Evolutionary conservation across 1,140 invertebrate genomes (phyloP), one percentile per base, ranked within the genome.

Genomic region (Brachystomella parvula): DNA sequence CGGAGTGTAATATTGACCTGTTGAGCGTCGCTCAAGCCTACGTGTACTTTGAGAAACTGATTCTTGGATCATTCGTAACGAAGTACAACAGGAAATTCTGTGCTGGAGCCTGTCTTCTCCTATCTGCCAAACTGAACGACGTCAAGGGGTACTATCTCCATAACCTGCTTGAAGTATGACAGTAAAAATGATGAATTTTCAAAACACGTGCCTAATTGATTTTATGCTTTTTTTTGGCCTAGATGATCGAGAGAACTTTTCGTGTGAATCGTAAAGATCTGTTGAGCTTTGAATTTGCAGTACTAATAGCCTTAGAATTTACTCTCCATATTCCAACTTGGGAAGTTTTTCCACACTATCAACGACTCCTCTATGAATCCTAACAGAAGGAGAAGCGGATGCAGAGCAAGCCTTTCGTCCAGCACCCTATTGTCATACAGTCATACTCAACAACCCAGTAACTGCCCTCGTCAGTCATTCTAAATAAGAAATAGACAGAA

Each of bases 21-120:
- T 80, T 96, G 66, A 94, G 91, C 12, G 90, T 97, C 24, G 94
- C 94, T 33, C 92, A 95, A 80, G 89, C 94, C 0, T 97, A 97
- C 78, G 94, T 98, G 30, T 97, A 95, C 78, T 98, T 96, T 81
- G 95, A 98, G 79, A 96, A 96, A 76, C 81, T 98, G 3, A 94
- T 97, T 75, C 80, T 98, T 44, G 87, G 88, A 66, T 92, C 90
- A 76, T 79, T 96, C 39, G 92, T 98, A 19, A 96, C 93, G 73
- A 98, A 98, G 79, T 87, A 89, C 76, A 98, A 97, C 76, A 83
- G 70, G 24, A 97, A 97, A 80, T 80, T 96, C 33, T 96, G 93
- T 78, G 94, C 94, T 53, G 94, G 92, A 59, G 94, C 94, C 29
- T 96, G 94, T 79, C 81, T 98, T 47, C 79, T 98, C 19, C 80